These are phyloP conservation scores for Pegoplata infirma DNA, from an alignment of 2,888 invertebrate species.

Conservation along the genomic window DNA sequence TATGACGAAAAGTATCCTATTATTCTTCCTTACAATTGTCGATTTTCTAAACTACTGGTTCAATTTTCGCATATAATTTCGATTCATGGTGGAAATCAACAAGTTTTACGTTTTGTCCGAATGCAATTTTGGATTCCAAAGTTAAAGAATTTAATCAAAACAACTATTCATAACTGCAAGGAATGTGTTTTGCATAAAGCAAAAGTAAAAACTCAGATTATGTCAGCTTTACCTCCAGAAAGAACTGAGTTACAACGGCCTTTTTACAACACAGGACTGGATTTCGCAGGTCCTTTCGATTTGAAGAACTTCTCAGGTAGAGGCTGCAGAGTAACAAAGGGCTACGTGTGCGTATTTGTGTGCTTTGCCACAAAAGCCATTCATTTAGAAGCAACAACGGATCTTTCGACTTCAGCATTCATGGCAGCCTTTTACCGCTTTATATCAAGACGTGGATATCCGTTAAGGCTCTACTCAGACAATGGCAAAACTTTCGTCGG, in stretches of 20 bases:
- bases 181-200: not conserved
- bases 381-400: too few species aligned
- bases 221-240: too few species aligned
- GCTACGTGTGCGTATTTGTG: too few species aligned
- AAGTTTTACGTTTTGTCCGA: not conserved
- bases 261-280: not conserved
- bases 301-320: not conserved
- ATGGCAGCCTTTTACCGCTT: too few species aligned
- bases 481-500: too few species aligned
- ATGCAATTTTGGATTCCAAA: constrained; percentile 1
- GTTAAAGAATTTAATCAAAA: constrained; percentile 3
- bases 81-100: not conserved
- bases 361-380: not conserved
- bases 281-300: not conserved
- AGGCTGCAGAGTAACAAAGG: not conserved
- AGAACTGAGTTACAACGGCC: not conserved
- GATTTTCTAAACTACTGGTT: not conserved
- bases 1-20: not conserved
- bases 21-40: not conserved
- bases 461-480: too few species aligned
- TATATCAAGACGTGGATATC: too few species aligned
- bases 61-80: not conserved
- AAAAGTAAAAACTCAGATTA: too few species aligned
- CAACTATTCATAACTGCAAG: constrained; percentile 3
- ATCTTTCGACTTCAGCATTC: too few species aligned